Base-by-base conservation (phyloP, 2,797 vertebrate species). In the Meriones psammophilus region DNA sequence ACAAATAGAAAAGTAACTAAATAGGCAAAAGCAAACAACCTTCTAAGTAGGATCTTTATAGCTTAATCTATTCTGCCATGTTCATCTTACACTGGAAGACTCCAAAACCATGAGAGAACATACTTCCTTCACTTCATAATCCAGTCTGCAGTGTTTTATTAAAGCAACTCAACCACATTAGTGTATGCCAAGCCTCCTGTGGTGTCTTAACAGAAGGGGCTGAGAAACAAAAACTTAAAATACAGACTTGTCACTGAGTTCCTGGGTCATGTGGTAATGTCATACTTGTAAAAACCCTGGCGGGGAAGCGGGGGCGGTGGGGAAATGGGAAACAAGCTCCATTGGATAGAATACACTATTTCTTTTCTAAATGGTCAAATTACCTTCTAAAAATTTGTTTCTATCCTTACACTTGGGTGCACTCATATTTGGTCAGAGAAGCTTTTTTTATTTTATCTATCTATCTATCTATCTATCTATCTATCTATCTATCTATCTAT, bases 111-210 rank as follows among this genome's bases (percentile, higher is more conserved):
- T 87, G 18, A 66, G 42, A 83, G 88, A 77, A 85, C 4, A 22
- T 6, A 50, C 54, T 36, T 88, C 22, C 42, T 0, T 42, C 68
- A 6, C 36, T 78, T 86, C 76, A 89, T 3, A 13, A 62, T 8
- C 1, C 24, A 17, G 7, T 12, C 15, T 73, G 1, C 83, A 9
- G 10, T 39, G 17, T 6, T 88, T 80, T 56, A 3, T 78, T 86
- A 17, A 14, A 13, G 1, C 1, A 50, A 8, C 4, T 0, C 76
- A 60, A 33, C 50, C 0, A 20, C 46, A 76, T 0, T 1, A 30
- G 46, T 14, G 50, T 20, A 62, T 2, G 39, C 17, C 3, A 62
- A 60, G 39, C 50, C 1, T 81, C 20, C 83, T 80, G 4, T 33
- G 0, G 58, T 24, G 0, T 54, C n/a, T 20, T 85, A 91, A 56